Conservation (phyloP, 2,888 invertebrate species). For the Drosophila anomelani region DNA sequence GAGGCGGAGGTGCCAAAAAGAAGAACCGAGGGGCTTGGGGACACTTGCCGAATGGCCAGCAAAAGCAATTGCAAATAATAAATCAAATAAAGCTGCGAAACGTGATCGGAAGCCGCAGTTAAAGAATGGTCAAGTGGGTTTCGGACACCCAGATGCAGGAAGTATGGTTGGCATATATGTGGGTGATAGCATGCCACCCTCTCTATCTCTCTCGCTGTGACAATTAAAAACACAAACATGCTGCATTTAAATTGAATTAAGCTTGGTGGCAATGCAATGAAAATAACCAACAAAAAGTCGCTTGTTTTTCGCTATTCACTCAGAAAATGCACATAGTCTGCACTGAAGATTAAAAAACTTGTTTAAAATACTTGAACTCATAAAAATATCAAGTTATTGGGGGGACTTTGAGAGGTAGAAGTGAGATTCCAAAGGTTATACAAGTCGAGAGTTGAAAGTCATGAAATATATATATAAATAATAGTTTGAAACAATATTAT, state of each 20-base stretch:
- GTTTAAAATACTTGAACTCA: not conserved
- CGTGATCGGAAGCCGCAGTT: conserved; percentile 63
- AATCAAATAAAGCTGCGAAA: conserved; percentile 73
- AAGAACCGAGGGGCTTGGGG: conserved; percentile 7
- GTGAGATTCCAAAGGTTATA: not conserved
- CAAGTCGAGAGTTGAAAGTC: not conserved
- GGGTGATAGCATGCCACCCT: conserved; percentile 4
- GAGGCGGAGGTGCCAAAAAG: conserved; percentile 10
- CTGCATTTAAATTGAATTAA: conserved; percentile 44
- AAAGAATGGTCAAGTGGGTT: conserved; percentile 42
- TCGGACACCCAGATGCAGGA: conserved; percentile 33
- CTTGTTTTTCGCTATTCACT: conserved; percentile 4
- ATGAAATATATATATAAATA: not conserved
- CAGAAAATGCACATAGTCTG: not conserved
- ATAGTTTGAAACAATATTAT: not conserved
- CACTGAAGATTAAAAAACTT: not conserved
- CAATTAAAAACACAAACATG: conserved; percentile 33
- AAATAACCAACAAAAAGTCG: conserved; percentile 1
- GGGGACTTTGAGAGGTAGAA: not conserved
- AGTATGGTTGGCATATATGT: conserved; percentile 17
- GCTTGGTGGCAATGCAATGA: conserved; percentile 5
- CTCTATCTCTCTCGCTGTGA: not conserved
- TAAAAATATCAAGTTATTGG: conserved; percentile 9
- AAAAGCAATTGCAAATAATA: conserved; percentile 59
- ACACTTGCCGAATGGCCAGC: conserved; percentile 13